Conservation (phyloP, 2,113 vertebrate species). For the Gymnorhina tibicen region DNA sequence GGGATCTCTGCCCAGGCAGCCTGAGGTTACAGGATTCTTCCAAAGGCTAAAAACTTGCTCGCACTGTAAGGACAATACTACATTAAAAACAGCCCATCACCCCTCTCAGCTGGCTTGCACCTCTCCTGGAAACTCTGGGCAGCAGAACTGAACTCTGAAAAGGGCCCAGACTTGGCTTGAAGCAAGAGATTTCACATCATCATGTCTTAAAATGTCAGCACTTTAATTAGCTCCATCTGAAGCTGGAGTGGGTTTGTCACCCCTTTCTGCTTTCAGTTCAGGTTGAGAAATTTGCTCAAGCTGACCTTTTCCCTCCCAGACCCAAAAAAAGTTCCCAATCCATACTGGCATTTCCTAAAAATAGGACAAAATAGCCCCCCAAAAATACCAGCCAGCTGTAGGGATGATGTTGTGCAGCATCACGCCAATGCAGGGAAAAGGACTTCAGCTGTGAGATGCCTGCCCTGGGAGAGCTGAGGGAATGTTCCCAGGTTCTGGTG, state of each 20-base stretch:
- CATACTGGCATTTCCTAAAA: constrained; percentile 5
- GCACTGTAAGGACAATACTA: accelerated
- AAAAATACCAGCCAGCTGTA: not conserved
- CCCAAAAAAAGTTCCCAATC: not conserved
- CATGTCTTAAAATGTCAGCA: constrained; percentile 49
- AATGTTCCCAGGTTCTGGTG: not conserved
- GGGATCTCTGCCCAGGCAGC: not conserved
- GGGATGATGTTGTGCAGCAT: not conserved
- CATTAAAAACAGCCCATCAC: not conserved
- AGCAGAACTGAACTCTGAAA: constrained; percentile 13
- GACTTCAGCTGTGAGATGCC: not conserved
- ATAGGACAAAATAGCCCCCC: not conserved
- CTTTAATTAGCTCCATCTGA: constrained; percentile 52
- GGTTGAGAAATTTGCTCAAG: constrained; percentile 16
- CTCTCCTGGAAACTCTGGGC: not conserved
- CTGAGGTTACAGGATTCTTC: not conserved
- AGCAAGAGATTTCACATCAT: constrained; percentile 17
- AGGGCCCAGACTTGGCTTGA: constrained; percentile 49
- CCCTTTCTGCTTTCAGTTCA: not conserved
- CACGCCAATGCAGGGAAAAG: not conserved
- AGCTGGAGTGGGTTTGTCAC: not conserved
- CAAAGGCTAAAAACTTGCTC: not conserved
- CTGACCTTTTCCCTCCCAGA: constrained; percentile 29
- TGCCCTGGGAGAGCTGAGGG: not conserved
- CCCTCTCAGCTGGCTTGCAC: not conserved